These are phyloP conservation scores for Holacanthus passer DNA, from an alignment of 2,113 vertebrate species.

Conservation along the genomic window DNA sequence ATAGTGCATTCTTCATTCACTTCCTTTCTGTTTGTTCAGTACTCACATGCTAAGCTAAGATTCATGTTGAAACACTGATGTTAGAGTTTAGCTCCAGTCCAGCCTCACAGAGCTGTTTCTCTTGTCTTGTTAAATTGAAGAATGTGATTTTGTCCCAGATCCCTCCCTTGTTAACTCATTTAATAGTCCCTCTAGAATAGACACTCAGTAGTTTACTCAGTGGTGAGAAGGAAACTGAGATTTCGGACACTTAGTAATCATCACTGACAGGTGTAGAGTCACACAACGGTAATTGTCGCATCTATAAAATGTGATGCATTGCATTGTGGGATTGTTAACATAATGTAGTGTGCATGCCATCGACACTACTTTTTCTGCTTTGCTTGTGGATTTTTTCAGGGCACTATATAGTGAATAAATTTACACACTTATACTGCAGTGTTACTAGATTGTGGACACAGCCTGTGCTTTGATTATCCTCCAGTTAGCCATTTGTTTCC, in stretches of 20 bases:
- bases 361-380: background rate
- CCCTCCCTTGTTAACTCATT: background rate
- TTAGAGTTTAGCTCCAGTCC: background rate
- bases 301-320: background rate
- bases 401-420: background rate
- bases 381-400: background rate
- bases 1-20: background rate
- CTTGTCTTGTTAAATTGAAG: slow-evolving; percentile 1
- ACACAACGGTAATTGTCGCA: no score
- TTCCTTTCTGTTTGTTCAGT: no score
- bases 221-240: background rate
- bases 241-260: background rate
- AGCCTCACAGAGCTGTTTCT: background rate
- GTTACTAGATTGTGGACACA: background rate
- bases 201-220: background rate
- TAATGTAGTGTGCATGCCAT: background rate
- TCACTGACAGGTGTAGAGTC: background rate
- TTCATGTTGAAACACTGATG: background rate
- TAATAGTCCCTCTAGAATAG: background rate
- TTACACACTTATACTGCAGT: background rate
- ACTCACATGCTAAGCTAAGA: background rate
- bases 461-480: background rate
- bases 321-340: background rate
- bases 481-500: background rate
- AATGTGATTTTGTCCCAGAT: background rate